Percentiles rank a stretch among this genome's conserved stretches.
These are phyloP conservation scores for Prinia subflava DNA, from an alignment of 2,113 vertebrate genomes.

Conservation along the genomic window DNA sequence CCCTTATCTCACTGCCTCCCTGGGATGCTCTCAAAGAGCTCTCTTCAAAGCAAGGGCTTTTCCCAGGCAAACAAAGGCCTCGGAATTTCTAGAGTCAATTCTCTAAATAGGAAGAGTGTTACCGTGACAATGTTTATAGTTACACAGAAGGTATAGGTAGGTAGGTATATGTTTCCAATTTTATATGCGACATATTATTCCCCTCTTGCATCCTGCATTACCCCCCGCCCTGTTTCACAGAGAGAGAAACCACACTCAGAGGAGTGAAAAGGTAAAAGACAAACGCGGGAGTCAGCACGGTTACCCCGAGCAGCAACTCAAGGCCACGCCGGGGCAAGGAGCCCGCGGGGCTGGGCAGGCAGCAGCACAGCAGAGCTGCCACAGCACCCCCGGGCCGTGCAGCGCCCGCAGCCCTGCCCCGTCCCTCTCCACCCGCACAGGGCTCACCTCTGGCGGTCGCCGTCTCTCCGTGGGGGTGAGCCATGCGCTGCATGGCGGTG, in stretches of 20 bases:
- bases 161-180: background rate
- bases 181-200: background rate
- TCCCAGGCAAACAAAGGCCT: background rate
- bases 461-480: slow-evolving; percentile 85
- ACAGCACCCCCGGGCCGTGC: too few relatives aligned
- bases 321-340: background rate
- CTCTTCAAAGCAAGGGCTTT: background rate
- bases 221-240: accelerated
- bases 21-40: background rate
- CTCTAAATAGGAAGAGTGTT: background rate
- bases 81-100: background rate
- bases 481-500: slow-evolving; percentile 95
- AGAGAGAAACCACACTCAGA: background rate
- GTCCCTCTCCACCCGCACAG: accelerated
- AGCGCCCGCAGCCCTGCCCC: background rate
- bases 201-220: background rate
- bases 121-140: background rate
- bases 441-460: slow-evolving; percentile 85
- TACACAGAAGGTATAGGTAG: background rate
- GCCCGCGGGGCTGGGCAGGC: background rate
- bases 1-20: background rate
- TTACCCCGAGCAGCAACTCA: background rate
- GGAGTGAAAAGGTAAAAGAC: accelerated
- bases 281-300: accelerated
- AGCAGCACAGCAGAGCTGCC: too few relatives aligned